Evolutionary conservation across 2,888 invertebrate genomes (phyloP), one percentile per base, ranked within the genome.

Genomic region (Galeopsomyia nigrocyanea): DNA sequence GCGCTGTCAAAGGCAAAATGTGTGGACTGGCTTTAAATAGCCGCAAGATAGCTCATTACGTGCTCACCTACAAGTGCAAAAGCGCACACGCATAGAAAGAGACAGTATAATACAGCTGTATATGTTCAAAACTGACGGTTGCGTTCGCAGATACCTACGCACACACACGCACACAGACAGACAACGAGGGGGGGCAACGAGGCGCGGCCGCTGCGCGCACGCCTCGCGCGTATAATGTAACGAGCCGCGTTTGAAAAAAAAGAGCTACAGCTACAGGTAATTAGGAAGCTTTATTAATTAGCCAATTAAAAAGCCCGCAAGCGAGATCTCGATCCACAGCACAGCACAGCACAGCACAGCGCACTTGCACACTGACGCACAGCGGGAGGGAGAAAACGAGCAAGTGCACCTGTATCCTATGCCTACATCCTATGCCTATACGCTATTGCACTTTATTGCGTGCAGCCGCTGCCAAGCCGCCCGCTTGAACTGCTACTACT

Each of bases 281-380:
- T 83, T 83, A 82, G 80, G 79, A 77, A 73, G 77, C 79, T 79
- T 82, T 84, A 83, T 84, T 84, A 84, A 84, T 84, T 83, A 84
- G 82, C 82, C 80, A 83, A 83, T 84, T 84, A 83, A 77, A 75
- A 57, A 61, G 63, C 68, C 50, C 19, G 17, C 55, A n/a, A 61
- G 77, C 66, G 77, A 77, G 78, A 84, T 84, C 83, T 82, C 80
- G 81, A 83, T 84, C 75, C 78, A 74, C 26, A 74, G 76, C 26
- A 19, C 21, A 21, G 39, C 51, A 7, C 31, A 26, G 26, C 26
- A 63, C 50, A 61, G 26, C 5, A 5, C 26, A 26, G 26, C 26
- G 26, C 26, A 5, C 26, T 5, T 26, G 26, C 10, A 31, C 9
- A 50, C 50, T 51, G 19, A 5, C 3, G 13, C 47, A 17, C 39